Evolutionary conservation across 2,113 vertebrate species (phyloP), one percentile per base, ranked within the genome.

Genomic region (Halichoeres trimaculatus): DNA sequence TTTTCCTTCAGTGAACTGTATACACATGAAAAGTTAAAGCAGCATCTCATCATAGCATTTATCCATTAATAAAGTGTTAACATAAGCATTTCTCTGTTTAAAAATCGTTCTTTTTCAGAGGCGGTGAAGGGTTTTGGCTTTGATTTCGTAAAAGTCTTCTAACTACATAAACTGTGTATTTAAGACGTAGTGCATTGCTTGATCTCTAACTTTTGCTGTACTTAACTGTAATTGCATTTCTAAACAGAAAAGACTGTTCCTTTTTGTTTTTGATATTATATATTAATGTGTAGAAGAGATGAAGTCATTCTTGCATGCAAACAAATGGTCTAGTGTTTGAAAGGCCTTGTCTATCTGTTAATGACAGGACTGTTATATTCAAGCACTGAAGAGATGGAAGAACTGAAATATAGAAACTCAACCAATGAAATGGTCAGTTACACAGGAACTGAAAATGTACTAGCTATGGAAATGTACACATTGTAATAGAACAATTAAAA

Each of bases 401-500:
- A 64, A 78, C 77, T 67, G 58, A 81, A 72, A 52, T 73, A 26
- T 50, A 66, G 61, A 79, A 20, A 61, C 74, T 72, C 22, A 70
- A 76, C 48, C 55, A 23, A 76, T 77, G 12, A 71, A 81, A 85
- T 73, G 30, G 74, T 76, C 62, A 77, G 57, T 74, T 84, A 69
- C 63, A 76, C 83, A 85, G 67, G 80, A 85, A 83, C 81, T 89
- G 76, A 88, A 30, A 30, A 30, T 30, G 30, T 88, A 81, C 82
- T 19, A 61, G 64, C 65, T 55, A 89, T 85, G 22, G 71, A 85
- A 87, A 78, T 90, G 86, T 92, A 90, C 68, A 87, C 84, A 77
- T 81, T 92, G 82, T 89, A 88, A 88, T 85, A 84, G 59, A 85
- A 81, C 67, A 60, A 91, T 88, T 86, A 91, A 92, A 91, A 80